Evolutionary conservation across 1,140 invertebrate genomes (phyloP), one percentile per base, ranked within the genome.

Genomic region (Drosophila ananassae): DNA sequence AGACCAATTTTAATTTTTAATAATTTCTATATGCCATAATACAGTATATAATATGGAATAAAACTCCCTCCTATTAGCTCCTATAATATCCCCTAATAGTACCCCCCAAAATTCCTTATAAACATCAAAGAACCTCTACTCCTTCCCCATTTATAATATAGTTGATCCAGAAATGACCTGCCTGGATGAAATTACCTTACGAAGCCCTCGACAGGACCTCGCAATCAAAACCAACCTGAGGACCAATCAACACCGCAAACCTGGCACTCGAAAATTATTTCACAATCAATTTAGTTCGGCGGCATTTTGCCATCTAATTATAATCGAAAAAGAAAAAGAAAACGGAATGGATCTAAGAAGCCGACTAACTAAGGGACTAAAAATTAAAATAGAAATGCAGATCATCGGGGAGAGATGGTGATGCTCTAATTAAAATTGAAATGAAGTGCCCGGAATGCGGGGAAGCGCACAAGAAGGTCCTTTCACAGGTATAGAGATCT

Each of bases 301-400:
- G 83, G 82, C 82, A 87, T 89, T 85, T 87, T 89, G 83, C 82
- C 82, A 87, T 87, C 83, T 87, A 87, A 87, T 87, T 87, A 87
- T 87, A 81, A 84, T 81, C 77, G 67, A 66, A 37, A 10, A 4
- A 12, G 2, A 37, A 37, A 51, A 44, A 34, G 39, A 41, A 41
- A n/a, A 4, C 41, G 8, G n/a, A 37, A 12, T n/a, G 34, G 37
- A 61, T 39, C 53, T 60, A 53, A 51, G 59, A 13, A 51, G 51
- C 48, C 79, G 79, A 72, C 77, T 47, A 56, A 66, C 68, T 58
- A 75, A 79, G 59, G 62, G 41, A 67, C 25, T 54, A 59, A 72
- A 59, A 55, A 41, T 21, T 53, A 53, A 24, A 47, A 54, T 60
- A 56, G 55, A 55, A 80, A 82, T 84, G 75, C 80, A 75, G 60